Evolutionary conservation across 2,113 vertebrate species (phyloP).

Genomic region (Rhombomys opimus): DNA sequence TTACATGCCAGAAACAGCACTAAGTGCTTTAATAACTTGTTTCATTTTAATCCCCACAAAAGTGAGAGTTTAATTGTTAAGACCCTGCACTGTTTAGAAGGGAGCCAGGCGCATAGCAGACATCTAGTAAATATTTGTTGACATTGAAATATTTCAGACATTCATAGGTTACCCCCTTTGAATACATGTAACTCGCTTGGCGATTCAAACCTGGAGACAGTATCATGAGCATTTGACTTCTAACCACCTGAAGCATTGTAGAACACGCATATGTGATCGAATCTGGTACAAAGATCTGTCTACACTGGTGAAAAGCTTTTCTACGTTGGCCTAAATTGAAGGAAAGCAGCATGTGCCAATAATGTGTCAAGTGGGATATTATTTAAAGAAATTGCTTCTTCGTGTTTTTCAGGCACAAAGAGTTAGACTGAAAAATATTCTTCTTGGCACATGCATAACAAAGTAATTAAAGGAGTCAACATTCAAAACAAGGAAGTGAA

Average conservation of each 20-base stretch:
- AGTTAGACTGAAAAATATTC: conserved; percentile 71
- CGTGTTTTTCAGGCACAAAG: conserved; percentile 56
- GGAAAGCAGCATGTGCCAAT: conserved; percentile 46
- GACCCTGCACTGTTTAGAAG: not conserved
- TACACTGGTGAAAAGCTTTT: conserved; percentile 31
- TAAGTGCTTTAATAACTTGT: conserved; percentile 22
- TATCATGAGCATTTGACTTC: conserved; percentile 35
- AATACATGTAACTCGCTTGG: conserved; percentile 11
- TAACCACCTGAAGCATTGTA: conserved; percentile 34
- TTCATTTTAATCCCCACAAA: conserved; percentile 33
- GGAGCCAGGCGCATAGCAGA: not conserved
- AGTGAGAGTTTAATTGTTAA: conserved; percentile 5
- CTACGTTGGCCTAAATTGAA: not conserved
- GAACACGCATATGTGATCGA: not conserved
- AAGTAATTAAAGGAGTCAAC: conserved; percentile 72
- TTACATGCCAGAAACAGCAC: not conserved
- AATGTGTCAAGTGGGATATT: conserved; percentile 53
- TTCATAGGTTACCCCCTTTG: conserved; percentile 15
- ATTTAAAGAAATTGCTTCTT: conserved; percentile 70
- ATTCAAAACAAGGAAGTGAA: conserved; percentile 73
- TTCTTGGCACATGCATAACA: conserved; percentile 69
- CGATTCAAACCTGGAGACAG: not conserved
- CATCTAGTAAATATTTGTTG: conserved; percentile 32
- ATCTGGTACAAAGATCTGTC: conserved; percentile 25
- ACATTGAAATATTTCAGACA: conserved; percentile 43